Percentiles rank a stretch among this genome's conserved stretches.
Evolutionary conservation across 2,888 invertebrate genomes (phyloP).

Genomic region (Dynastes hyllus): DNA sequence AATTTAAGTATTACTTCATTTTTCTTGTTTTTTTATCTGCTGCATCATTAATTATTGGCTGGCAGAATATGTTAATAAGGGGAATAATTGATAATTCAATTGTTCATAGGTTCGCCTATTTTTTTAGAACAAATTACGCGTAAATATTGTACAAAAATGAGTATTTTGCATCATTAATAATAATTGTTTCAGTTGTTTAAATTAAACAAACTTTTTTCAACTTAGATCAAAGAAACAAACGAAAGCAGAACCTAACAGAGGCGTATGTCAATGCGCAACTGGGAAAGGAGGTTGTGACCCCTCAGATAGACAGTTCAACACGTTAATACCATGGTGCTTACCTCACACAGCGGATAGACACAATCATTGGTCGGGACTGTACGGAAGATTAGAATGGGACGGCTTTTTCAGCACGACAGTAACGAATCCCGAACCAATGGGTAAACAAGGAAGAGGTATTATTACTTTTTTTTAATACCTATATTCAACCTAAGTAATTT

Average conservation of each 20-base stretch:
- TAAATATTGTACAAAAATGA: no score
- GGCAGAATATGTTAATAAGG: no score
- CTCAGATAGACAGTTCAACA: constrained; percentile 84
- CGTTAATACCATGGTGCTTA: constrained; percentile 91
- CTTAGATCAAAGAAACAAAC: constrained; percentile 73
- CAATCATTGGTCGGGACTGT: constrained; percentile 91
- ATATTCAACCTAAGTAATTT: background rate
- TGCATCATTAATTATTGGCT: no score
- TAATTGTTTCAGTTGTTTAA: constrained; percentile 55
- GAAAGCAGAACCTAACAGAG: constrained; percentile 73
- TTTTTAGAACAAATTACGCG: no score
- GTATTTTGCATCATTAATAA: no score
- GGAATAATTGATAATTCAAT: no score
- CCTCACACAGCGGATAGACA: constrained; percentile 91
- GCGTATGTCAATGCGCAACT: constrained; percentile 85
- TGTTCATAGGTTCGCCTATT: no score
- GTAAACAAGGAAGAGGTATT: constrained; percentile 84
- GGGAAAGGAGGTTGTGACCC: constrained; percentile 79
- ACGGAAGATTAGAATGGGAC: constrained; percentile 87
- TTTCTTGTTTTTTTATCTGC: background rate
- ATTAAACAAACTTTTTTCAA: constrained; percentile 66
- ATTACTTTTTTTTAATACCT: background rate
- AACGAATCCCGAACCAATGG: constrained; percentile 92
- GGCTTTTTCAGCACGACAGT: constrained; percentile 90
- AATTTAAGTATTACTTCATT: background rate